phyloP scores from a whole-genome alignment of 2,797 vertebrate species.

The Euphonia xanthogaster region DNA sequence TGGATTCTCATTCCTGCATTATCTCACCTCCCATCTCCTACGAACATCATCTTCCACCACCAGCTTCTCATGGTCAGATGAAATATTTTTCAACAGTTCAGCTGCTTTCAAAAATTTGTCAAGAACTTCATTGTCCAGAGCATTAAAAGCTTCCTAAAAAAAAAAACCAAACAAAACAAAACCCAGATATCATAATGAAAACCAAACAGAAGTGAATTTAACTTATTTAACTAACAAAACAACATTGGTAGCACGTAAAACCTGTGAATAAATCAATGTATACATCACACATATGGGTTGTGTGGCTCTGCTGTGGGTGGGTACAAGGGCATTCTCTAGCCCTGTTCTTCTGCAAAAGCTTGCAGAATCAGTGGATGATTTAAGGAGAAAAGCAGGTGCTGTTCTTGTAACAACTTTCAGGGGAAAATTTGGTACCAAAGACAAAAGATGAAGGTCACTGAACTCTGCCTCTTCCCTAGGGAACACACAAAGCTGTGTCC shows the following conservation, averaged over 20 bases:
- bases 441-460: neutral
- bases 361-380: neutral
- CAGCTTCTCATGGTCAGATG: conserved; percentile 75
- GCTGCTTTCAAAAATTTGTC: conserved; percentile 87
- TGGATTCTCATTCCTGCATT: neutral
- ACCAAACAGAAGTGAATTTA: neutral
- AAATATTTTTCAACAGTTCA: conserved; percentile 85
- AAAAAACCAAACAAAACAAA: neutral
- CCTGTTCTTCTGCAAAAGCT: neutral
- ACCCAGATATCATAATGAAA: neutral
- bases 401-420: neutral
- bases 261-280: neutral
- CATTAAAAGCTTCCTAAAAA: conserved; percentile 81
- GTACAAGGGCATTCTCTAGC: neutral
- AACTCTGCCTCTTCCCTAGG: neutral
- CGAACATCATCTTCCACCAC: conserved; percentile 82
- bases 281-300: neutral
- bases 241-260: neutral
- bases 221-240: neutral
- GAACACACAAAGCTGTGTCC: accelerated
- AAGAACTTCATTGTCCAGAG: conserved; percentile 81
- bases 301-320: too few relatives aligned
- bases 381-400: neutral
- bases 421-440: neutral
- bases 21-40: conserved; percentile 90